A percentile compares a stretch with the other conserved stretches of the same genome.
phyloP scores from a whole-genome alignment of 1,140 invertebrate genomes.

The Drosophila sturtevanti region DNA sequence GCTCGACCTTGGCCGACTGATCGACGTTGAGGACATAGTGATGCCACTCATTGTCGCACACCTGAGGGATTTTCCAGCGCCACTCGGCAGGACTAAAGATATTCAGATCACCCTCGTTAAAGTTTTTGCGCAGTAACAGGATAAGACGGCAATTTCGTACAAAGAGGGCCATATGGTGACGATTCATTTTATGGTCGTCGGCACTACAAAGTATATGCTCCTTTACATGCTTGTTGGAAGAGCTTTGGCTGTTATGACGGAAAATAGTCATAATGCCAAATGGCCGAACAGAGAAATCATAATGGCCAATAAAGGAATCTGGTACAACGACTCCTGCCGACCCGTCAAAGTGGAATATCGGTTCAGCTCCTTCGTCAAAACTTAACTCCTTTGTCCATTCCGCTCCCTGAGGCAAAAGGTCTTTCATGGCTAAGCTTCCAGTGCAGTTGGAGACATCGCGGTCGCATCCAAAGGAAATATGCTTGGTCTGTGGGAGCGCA shows the following conservation, averaged over 20 bases:
- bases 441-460: conserved; percentile 83
- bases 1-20: conserved; percentile 93
- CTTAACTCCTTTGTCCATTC: conserved; percentile 94
- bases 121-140: conserved; percentile 94
- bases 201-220: conserved; percentile 98
- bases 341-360: conserved; percentile 97
- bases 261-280: conserved; percentile 97
- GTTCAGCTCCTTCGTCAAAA: conserved; percentile 95
- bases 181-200: conserved; percentile 99
- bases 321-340: conserved; percentile 94
- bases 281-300: conserved; percentile 83
- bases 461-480: conserved; percentile 82
- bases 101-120: conserved; percentile 95
- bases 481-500: conserved; percentile 66
- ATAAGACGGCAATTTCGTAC: conserved; percentile 98
- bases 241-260: conserved; percentile 75
- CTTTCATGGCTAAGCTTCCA: conserved; percentile 84
- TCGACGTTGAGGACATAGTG: conserved; percentile 97
- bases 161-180: conserved; percentile 98
- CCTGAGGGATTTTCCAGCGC: conserved; percentile 95
- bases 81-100: conserved; percentile 99
- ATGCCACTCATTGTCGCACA: conserved; percentile 99
- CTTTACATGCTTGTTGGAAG: conserved; percentile 92
- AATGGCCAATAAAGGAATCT: conserved; percentile 85
- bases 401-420: conserved; percentile 92